Evolutionary conservation across 2,888 invertebrate species (phyloP).

Genomic region (Diachrysia chrysitis): DNA sequence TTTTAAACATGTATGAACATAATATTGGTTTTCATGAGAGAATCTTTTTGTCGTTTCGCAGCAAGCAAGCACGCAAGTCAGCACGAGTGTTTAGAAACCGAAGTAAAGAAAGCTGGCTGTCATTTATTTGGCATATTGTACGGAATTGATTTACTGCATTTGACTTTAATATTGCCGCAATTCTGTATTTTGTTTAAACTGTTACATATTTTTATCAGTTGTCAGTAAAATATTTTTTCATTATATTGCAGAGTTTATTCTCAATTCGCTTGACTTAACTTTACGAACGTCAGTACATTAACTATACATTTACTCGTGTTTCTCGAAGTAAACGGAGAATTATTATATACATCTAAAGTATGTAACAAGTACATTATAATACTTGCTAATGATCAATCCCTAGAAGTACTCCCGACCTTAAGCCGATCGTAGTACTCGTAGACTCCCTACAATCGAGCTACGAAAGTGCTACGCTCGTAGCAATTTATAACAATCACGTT

Average conservation of each 20-base stretch:
- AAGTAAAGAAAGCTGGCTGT: no score
- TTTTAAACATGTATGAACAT: no score
- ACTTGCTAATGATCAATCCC: not conserved
- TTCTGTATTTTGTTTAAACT: slow-evolving; percentile 4
- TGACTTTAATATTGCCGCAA: not conserved
- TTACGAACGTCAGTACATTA: not conserved
- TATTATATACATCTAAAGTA: not conserved
- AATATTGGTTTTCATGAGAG: no score
- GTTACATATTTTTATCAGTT: slow-evolving; percentile 4
- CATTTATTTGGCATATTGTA: no score
- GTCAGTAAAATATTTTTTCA: not conserved
- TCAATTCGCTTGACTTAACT: not conserved
- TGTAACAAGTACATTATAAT: not conserved
- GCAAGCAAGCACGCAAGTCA: no score
- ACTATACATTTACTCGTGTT: not conserved
- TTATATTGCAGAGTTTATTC: slow-evolving; percentile 1
- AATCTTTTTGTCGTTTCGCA: no score
- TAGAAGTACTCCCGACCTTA: not conserved
- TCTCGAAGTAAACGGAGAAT: no score
- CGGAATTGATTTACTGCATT: not conserved
- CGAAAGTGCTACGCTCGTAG: slow-evolving; percentile 17
- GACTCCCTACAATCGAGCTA: slow-evolving; percentile 3
- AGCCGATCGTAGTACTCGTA: not conserved
- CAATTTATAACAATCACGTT: not conserved
- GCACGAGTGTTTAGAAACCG: no score